A percentile compares a stretch with the other conserved stretches of the same genome.
Evolutionary conservation across 1,140 invertebrate genomes (phyloP).

Genomic region (Neodiprion pinetum): DNA sequence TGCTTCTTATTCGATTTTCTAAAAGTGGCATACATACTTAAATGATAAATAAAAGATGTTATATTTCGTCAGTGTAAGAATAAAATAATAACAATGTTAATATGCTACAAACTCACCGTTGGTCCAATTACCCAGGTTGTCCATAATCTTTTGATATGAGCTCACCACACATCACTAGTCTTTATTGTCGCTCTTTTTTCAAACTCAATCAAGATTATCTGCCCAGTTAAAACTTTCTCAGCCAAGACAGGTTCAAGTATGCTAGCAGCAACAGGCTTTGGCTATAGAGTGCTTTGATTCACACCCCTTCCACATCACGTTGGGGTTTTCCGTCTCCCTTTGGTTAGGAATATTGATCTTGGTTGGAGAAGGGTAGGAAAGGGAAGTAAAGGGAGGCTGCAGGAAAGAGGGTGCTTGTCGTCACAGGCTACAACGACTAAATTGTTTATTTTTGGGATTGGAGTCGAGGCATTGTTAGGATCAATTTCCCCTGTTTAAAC

Average conservation of each 20-base stretch:
- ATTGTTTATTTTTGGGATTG: conserved; percentile 51
- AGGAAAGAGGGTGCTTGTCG: neutral
- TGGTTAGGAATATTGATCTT: conserved; percentile 59
- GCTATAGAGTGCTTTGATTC: conserved; percentile 50
- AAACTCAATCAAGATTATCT: conserved; percentile 16
- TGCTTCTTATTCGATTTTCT: no score
- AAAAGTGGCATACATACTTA: no score
- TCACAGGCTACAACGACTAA: conserved; percentile 13
- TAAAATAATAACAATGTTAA: neutral
- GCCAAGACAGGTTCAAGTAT: conserved; percentile 20
- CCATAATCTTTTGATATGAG: conserved; percentile 52
- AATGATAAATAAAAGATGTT: no score
- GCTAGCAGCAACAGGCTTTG: conserved; percentile 59
- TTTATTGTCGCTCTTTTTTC: conserved; percentile 9
- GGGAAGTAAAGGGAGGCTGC: conserved; percentile 35
- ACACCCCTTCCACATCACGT: conserved; percentile 42
- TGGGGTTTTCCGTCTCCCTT: conserved; percentile 40
- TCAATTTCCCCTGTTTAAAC: neutral
- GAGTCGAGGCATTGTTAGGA: conserved; percentile 40
- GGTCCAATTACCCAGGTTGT: conserved; percentile 51
- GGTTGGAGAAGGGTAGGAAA: conserved; percentile 32
- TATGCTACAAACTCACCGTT: conserved; percentile 44
- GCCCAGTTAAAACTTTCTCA: conserved; percentile 6
- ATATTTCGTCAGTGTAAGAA: no score
- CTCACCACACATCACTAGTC: conserved; percentile 53